phyloP scores from a whole-genome alignment of 2,113 vertebrate genomes.

The Corydoras maculifer region DNA sequence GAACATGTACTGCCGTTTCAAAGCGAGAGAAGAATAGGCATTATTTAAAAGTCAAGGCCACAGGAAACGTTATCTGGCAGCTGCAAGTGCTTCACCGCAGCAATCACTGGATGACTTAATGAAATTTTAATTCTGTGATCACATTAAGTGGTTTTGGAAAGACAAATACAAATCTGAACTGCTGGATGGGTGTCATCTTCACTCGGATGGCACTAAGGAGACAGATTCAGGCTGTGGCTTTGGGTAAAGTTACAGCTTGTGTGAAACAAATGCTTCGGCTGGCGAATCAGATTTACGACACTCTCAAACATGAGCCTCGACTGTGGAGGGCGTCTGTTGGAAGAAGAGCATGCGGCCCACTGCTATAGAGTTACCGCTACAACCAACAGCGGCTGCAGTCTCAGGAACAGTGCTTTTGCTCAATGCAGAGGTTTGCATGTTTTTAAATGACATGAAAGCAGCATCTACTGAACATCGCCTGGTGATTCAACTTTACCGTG shows the following conservation, averaged over 20 bases:
- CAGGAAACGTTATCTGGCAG: slow-evolving; percentile 53
- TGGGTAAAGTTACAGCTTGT: slow-evolving; percentile 48
- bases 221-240: slow-evolving; percentile 42
- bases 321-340: slow-evolving; percentile 19
- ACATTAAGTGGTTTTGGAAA: slow-evolving; percentile 61
- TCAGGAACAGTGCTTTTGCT: slow-evolving; percentile 1
- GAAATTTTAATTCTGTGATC: slow-evolving; percentile 72
- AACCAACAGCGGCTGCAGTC: background rate
- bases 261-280: slow-evolving; percentile 35
- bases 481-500: too few relatives aligned
- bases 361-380: slow-evolving; percentile 33
- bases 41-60: slow-evolving; percentile 28
- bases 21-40: too few relatives aligned
- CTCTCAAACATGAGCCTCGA: slow-evolving; percentile 46
- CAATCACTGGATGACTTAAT: slow-evolving; percentile 53
- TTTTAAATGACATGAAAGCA: background rate
- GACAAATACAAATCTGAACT: slow-evolving; percentile 57
- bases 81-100: slow-evolving; percentile 38
- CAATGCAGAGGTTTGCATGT: background rate
- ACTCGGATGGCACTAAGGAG: slow-evolving; percentile 50
- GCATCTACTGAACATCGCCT: too few relatives aligned
- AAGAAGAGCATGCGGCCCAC: slow-evolving; percentile 13
- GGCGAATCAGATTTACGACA: slow-evolving; percentile 35
- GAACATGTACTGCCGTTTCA: too few relatives aligned
- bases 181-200: slow-evolving; percentile 51